Percentiles rank a stretch among this genome's conserved stretches.
These are phyloP conservation scores for Pseudomyrmex cubaensis DNA, from an alignment of 1,140 invertebrate species.

Conservation along the genomic window DNA sequence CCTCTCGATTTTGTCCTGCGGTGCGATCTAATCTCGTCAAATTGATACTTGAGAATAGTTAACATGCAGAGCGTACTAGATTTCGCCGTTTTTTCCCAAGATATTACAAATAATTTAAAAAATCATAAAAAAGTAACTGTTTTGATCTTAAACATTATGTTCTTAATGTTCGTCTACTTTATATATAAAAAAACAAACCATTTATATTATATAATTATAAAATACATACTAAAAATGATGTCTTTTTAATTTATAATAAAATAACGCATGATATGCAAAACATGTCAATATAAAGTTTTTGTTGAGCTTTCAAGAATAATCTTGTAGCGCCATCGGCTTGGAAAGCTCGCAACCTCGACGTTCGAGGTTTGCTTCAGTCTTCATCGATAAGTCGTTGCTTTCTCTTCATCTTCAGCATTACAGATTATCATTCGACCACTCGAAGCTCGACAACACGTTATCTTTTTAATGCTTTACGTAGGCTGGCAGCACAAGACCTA, in stretches of 20 bases:
- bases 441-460: not conserved
- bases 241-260: not conserved
- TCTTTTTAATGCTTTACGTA: slow-evolving; percentile 33
- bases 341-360: slow-evolving; percentile 22
- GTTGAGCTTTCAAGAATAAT: slow-evolving; percentile 7
- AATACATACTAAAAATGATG: not conserved
- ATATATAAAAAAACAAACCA: no score
- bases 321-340: slow-evolving; percentile 64
- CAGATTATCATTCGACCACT: slow-evolving; percentile 20
- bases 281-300: not conserved
- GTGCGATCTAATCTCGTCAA: not conserved
- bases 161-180: no score
- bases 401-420: slow-evolving; percentile 4
- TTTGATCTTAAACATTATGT: not conserved
- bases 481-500: slow-evolving; percentile 66
- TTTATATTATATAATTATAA: not conserved
- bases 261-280: not conserved
- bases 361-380: not conserved
- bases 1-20: not conserved
- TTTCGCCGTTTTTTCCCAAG: not conserved
- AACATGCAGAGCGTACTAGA: not conserved
- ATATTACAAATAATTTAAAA: not conserved
- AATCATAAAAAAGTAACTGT: not conserved
- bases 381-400: slow-evolving; percentile 53
- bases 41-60: not conserved